Evolutionary conservation across 2,797 vertebrate species (phyloP).

Genomic region (Rhincodon typus): DNA sequence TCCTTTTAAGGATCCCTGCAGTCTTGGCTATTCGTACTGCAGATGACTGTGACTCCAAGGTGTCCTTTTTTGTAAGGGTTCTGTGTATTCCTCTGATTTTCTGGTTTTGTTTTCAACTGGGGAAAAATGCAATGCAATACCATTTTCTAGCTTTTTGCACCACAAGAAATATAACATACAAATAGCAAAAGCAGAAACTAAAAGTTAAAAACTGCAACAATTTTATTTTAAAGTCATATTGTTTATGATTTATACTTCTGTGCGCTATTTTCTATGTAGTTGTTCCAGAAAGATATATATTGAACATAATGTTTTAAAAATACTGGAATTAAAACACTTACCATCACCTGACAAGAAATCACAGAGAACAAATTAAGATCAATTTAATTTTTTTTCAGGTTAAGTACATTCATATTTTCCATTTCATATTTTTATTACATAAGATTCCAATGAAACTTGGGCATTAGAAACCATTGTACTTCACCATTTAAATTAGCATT

Average conservation of each 20-base stretch:
- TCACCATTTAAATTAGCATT: constrained; percentile 20
- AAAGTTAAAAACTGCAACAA: constrained; percentile 29
- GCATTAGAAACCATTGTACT: not conserved
- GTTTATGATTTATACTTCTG: too few relatives aligned
- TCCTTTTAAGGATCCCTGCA: not conserved
- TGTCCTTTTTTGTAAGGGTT: not conserved
- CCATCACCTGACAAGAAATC: constrained; percentile 33
- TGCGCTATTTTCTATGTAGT: constrained; percentile 2
- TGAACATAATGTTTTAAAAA: constrained; percentile 29
- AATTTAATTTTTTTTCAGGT: constrained; percentile 22
- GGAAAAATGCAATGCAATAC: not conserved
- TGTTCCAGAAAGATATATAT: constrained; percentile 25
- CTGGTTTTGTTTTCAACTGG: not conserved
- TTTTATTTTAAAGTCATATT: constrained; percentile 38
- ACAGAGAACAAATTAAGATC: constrained; percentile 29
- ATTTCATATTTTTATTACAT: not conserved
- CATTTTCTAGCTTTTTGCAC: not conserved
- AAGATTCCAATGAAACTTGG: not conserved
- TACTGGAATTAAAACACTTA: constrained; percentile 31
- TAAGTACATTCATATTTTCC: constrained; percentile 31
- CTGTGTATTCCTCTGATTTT: not conserved
- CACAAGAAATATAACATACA: not conserved
- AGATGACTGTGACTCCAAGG: not conserved
- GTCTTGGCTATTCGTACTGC: not conserved
- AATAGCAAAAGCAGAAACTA: constrained; percentile 20